These are phyloP conservation scores for Rafetus swinhoei DNA, from an alignment of 2,113 vertebrate species.

Conservation along the genomic window DNA sequence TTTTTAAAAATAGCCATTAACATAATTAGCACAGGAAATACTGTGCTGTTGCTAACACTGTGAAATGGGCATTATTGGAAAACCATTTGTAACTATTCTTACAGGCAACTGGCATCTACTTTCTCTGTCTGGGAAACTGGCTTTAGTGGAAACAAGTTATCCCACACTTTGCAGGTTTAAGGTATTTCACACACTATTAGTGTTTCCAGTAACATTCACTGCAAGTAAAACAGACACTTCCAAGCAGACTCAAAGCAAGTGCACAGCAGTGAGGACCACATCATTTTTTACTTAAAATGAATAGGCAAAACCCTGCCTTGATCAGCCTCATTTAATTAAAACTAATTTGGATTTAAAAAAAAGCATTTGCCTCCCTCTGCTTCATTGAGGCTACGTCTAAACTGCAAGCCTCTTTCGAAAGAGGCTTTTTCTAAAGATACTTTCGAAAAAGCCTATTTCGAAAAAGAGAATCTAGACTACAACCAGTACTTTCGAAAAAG, in stretches of 20 bases:
- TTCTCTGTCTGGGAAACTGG: not conserved
- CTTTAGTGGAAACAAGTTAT: slow-evolving; percentile 10
- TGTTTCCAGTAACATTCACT: not conserved
- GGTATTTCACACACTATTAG: not conserved
- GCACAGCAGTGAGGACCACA: fast-evolving
- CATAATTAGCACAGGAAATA: slow-evolving; percentile 23
- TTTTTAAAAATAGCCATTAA: not conserved
- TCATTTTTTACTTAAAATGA: not conserved
- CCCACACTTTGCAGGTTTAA: slow-evolving; percentile 5
- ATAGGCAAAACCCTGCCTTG: not conserved
- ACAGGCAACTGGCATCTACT: slow-evolving; percentile 2
- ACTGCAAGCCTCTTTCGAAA: too few species aligned
- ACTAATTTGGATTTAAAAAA: not conserved
- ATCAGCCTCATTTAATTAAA: not conserved
- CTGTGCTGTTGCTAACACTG: slow-evolving; percentile 22
- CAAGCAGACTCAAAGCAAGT: not conserved
- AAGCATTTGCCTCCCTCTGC: not conserved
- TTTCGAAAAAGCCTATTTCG: too few species aligned
- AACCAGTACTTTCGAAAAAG: too few species aligned
- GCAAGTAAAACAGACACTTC: slow-evolving; percentile 6
- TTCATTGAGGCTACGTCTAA: not conserved
- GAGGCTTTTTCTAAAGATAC: too few species aligned
- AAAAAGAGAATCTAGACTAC: too few species aligned
- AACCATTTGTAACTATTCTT: slow-evolving; percentile 23
- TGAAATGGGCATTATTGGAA: slow-evolving; percentile 40